phyloP scores from a whole-genome alignment of 1,140 invertebrate species.

The Caenorhabditis latens region DNA sequence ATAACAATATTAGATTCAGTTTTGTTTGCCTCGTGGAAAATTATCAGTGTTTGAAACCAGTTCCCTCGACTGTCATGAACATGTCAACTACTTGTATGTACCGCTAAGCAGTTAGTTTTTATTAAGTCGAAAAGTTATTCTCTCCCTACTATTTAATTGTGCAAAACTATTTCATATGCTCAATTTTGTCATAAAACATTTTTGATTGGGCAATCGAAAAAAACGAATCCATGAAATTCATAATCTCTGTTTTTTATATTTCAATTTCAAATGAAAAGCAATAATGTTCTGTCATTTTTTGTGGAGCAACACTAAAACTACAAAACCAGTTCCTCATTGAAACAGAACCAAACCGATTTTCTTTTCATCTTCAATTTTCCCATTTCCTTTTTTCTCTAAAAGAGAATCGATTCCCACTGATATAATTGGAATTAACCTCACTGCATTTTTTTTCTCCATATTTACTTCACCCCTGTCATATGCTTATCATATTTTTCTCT shows the following conservation, averaged over 20 bases:
- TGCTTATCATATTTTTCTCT: not conserved
- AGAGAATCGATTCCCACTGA: too few species aligned
- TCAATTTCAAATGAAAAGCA: not conserved
- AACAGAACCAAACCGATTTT: too few species aligned
- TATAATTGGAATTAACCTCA: not conserved
- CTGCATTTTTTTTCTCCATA: not conserved
- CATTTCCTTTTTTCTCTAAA: too few species aligned
- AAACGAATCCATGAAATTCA: not conserved
- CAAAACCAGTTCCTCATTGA: too few species aligned
- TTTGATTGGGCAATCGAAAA: not conserved
- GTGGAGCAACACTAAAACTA: not conserved
- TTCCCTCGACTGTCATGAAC: slow-evolving; percentile 44
- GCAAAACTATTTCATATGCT: not conserved
- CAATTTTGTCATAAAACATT: slow-evolving; percentile 26
- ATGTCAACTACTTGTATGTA: slow-evolving; percentile 12
- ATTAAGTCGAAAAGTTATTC: not conserved
- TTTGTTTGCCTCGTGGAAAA: slow-evolving; percentile 36
- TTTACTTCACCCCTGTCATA: not conserved
- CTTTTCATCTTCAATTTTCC: too few species aligned
- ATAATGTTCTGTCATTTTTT: not conserved
- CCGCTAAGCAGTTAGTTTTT: slow-evolving; percentile 6
- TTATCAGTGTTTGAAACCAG: slow-evolving; percentile 45
- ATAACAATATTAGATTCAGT: slow-evolving; percentile 46
- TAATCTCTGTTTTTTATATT: not conserved
- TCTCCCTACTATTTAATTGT: not conserved